Conservation (phyloP, 2,797 vertebrate genomes). For the Lemur catta region DNA sequence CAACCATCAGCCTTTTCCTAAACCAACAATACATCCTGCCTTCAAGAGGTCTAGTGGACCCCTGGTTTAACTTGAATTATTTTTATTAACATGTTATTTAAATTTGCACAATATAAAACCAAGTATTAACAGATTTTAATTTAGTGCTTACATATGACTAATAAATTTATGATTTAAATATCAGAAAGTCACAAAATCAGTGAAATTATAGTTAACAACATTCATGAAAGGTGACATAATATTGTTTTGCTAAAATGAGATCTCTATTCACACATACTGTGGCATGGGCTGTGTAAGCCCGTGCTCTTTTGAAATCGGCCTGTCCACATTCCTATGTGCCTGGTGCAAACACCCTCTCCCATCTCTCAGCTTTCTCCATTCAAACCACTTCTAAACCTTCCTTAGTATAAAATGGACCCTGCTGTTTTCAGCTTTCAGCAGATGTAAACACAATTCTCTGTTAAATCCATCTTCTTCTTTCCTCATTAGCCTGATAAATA, state of each 20-base stretch:
- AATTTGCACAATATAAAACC: background rate
- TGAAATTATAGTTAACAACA: background rate
- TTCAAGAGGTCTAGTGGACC: background rate
- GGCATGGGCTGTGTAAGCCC: background rate
- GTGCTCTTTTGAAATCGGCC: background rate
- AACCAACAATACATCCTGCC: background rate
- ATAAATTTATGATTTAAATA: background rate
- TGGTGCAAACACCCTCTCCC: background rate
- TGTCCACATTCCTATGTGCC: background rate
- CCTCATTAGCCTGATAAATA: background rate
- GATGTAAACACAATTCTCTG: background rate
- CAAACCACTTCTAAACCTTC: background rate
- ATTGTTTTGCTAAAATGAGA: background rate
- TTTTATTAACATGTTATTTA: background rate
- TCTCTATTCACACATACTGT: background rate
- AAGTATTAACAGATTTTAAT: background rate
- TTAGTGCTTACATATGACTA: background rate
- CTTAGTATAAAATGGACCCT: background rate
- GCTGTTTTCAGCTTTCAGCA: background rate
- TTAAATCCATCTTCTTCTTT: background rate
- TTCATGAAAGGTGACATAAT: background rate
- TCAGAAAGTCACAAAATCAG: background rate
- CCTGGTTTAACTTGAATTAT: background rate
- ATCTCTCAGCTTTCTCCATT: background rate
- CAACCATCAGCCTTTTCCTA: background rate